phyloP scores from a whole-genome alignment of 37 sponge, comb jelly and placozoan species.

The Ianthella basta region DNA sequence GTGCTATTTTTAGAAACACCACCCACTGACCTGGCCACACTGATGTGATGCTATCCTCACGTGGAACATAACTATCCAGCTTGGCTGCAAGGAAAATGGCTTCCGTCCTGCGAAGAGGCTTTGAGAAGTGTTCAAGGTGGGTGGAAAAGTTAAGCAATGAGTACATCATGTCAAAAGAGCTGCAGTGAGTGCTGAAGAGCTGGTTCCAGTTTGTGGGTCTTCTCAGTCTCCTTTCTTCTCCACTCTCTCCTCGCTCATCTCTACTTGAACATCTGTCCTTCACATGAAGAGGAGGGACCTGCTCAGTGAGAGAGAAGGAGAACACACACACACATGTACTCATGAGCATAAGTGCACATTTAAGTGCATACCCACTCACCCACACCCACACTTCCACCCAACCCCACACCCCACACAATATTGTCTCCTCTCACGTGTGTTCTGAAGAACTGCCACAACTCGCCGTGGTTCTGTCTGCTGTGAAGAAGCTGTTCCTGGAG shows the following conservation, averaged over 20 bases:
- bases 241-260: background rate
- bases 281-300: too few species aligned
- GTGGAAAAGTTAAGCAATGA: conserved; percentile 63
- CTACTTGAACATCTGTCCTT: background rate
- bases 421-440: background rate
- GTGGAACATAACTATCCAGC: conserved; percentile 75
- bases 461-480: conserved; percentile 29
- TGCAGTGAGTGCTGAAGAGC: background rate
- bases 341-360: background rate
- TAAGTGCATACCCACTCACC: too few species aligned
- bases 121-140: conserved; percentile 59
- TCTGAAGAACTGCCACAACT: conserved; percentile 22
- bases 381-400: too few species aligned
- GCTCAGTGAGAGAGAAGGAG: background rate
- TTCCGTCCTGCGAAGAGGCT: conserved; percentile 40
- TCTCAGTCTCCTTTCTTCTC: background rate
- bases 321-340: background rate
- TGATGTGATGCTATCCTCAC: conserved; percentile 45
- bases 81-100: conserved; percentile 65
- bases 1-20: background rate
- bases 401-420: conserved; percentile 12
- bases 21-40: conserved; percentile 77
- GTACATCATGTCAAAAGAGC: conserved; percentile 42
- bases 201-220: background rate
- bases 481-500: conserved; percentile 65